Percentiles rank a stretch among this genome's conserved stretches.
phyloP scores from a whole-genome alignment of 2,888 invertebrate species.

The Liopterus haemorrhoidalis region DNA sequence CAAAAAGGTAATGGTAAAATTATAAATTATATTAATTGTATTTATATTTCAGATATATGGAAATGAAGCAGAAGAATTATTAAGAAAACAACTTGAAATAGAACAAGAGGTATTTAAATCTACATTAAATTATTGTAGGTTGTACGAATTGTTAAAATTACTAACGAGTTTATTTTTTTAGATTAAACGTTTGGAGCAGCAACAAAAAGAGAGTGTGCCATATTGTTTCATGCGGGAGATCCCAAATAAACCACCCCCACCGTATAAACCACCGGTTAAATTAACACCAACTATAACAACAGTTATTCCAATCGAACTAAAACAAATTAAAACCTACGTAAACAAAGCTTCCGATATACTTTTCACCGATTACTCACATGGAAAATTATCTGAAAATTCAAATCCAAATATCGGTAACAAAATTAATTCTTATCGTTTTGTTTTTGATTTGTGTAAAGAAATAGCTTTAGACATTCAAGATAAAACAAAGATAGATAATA shows the following conservation, averaged over 20 bases:
- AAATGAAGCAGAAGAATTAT: slow-evolving; percentile 56
- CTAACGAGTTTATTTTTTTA: slow-evolving; percentile 41
- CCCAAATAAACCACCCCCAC: slow-evolving; percentile 70
- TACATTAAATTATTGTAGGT: too few relatives aligned
- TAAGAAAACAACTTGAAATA: slow-evolving; percentile 57
- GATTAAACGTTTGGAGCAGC: slow-evolving; percentile 56
- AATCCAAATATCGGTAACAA: slow-evolving; percentile 35
- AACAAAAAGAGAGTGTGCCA: slow-evolving; percentile 49
- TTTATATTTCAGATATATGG: slow-evolving; percentile 38
- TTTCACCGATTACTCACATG: slow-evolving; percentile 45
- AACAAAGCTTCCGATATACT: slow-evolving; percentile 47
- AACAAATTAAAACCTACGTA: slow-evolving; percentile 47
- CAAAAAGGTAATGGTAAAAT: slow-evolving; percentile 10
- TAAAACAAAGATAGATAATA: slow-evolving; percentile 43
- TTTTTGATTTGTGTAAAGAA: slow-evolving; percentile 60
- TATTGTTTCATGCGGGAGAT: slow-evolving; percentile 59
- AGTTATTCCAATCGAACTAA: slow-evolving; percentile 46
- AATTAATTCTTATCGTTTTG: slow-evolving; percentile 41
- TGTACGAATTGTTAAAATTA: too few relatives aligned
- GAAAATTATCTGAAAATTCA: slow-evolving; percentile 31
- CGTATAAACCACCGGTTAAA: slow-evolving; percentile 60
- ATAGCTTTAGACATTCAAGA: slow-evolving; percentile 50
- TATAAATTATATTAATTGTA: neutral
- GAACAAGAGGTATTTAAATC: slow-evolving; percentile 63
- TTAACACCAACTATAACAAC: slow-evolving; percentile 39